Conservation (phyloP, 2,888 invertebrate genomes). For the Melanargia galathea region DNA sequence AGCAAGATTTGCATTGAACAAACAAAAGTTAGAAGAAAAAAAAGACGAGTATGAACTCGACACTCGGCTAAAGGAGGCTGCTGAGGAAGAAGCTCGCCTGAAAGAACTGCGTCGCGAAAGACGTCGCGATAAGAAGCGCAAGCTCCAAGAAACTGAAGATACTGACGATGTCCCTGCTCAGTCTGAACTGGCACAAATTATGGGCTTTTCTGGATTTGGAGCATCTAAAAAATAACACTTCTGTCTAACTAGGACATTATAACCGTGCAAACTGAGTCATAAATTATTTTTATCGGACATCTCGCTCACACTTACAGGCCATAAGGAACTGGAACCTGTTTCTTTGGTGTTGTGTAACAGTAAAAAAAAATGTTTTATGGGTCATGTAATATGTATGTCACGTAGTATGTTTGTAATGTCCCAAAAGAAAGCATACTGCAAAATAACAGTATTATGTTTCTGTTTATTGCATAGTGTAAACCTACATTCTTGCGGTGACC, state of each 20-base stretch:
- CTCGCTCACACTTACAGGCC: too few relatives aligned
- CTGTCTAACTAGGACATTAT: neutral
- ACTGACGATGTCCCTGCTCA: constrained; percentile 78
- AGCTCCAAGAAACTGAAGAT: constrained; percentile 85
- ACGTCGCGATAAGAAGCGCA: constrained; percentile 93
- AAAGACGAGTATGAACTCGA: constrained; percentile 98
- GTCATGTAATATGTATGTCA: too few relatives aligned
- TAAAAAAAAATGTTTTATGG: too few relatives aligned
- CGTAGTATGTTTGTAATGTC: too few relatives aligned
- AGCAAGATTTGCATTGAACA: constrained; percentile 95
- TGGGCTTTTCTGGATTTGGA: constrained; percentile 98
- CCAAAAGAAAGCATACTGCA: neutral
- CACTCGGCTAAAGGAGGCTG: constrained; percentile 93
- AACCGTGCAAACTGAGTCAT: too few relatives aligned
- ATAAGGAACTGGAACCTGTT: too few relatives aligned
- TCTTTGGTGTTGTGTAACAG: too few relatives aligned
- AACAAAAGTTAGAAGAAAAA: constrained; percentile 96
- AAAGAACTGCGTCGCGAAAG: constrained; percentile 94
- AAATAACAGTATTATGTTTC: neutral
- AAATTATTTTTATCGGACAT: too few relatives aligned
- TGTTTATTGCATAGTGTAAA: neutral
- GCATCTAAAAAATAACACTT: constrained; percentile 87
- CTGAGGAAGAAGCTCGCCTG: constrained; percentile 97
- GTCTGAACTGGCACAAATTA: constrained; percentile 92
- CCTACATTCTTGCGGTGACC: neutral